These are phyloP conservation scores for Steatornis caripensis DNA, from an alignment of 2,113 vertebrate genomes.

Conservation along the genomic window DNA sequence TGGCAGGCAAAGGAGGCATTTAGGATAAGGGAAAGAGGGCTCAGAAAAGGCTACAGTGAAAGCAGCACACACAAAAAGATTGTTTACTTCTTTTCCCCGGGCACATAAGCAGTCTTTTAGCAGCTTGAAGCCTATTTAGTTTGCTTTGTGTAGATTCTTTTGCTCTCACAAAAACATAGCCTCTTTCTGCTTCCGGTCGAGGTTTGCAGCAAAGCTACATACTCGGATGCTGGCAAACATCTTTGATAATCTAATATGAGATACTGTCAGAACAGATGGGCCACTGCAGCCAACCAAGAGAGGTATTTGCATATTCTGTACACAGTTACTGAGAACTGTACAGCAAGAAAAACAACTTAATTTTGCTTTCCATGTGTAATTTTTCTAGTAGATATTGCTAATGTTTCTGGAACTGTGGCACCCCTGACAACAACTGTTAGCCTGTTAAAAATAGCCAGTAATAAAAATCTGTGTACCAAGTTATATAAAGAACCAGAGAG, in stretches of 20 bases:
- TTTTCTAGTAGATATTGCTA: not conserved
- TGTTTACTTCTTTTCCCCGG: conserved; percentile 22
- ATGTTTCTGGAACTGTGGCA: not conserved
- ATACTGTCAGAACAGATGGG: conserved; percentile 41
- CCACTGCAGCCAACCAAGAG: not conserved
- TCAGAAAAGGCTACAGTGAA: conserved; percentile 23
- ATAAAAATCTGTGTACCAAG: not conserved
- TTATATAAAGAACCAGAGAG: not conserved
- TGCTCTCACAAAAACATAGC: not conserved
- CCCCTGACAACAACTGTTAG: not conserved
- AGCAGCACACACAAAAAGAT: not conserved
- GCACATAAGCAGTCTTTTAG: not conserved
- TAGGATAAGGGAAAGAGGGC: not conserved
- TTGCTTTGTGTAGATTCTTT: conserved; percentile 7
- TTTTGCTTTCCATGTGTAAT: not conserved
- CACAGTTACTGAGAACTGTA: not conserved
- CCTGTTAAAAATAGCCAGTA: not conserved
- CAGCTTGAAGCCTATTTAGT: conserved; percentile 2
- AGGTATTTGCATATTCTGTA: conserved; percentile 5
- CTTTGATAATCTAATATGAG: not conserved
- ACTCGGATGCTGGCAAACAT: conserved; percentile 1
- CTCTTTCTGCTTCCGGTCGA: not conserved
- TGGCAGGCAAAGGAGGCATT: conserved; percentile 30
- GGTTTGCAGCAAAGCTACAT: not conserved
- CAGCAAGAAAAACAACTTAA: not conserved